Evolutionary conservation across 23 tunicate genomes (phyloP), one percentile per base, ranked within the genome.

Genomic region (Trididemnum clinides): DNA sequence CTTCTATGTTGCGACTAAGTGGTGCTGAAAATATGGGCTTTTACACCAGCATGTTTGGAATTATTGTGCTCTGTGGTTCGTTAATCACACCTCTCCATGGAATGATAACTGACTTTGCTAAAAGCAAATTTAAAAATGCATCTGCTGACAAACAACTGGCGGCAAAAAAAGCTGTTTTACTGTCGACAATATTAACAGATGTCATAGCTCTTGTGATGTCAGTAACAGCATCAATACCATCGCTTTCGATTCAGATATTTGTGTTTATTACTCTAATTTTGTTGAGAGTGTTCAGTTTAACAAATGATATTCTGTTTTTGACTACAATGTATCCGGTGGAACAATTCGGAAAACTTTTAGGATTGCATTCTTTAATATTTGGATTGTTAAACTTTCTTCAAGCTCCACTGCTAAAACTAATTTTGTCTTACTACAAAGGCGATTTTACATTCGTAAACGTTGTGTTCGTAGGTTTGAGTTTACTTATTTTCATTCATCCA

Each of bases 291-390:
- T 69, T 69, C 75, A 69, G 38, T 37, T 18, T 69, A 10, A 30
- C 75, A 28, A 69, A 31, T 37, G 38, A 30, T 19, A 6, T 69
- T 18, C 10, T 69, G 36, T 33, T 69, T 31, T 37, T 69, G 5
- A 69, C 75, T 3, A 69, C 75, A 20, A 27, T 69, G 36, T 69
- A 30, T 69, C 75, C 75, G 34, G 38, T 69, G 6, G 38, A 69
- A 30, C 75, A 69, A 7, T 69, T 69, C 75, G 75, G 75, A 33
- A 69, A 69, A 20, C 36, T 69, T 2, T 23, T 69, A 6, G 75
- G 75, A 10, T 37, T 69, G 10, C 75, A 69, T 18, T 30, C 75
- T 37, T 31, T 33, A 7, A 5, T 69, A 2, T 69, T 69, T 31
- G 75, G 75, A 37, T 20, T 31, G 34, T 31, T 33, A 6, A 69